Conservation (phyloP, 2,888 invertebrate species). For the Cantharis rustica region DNA sequence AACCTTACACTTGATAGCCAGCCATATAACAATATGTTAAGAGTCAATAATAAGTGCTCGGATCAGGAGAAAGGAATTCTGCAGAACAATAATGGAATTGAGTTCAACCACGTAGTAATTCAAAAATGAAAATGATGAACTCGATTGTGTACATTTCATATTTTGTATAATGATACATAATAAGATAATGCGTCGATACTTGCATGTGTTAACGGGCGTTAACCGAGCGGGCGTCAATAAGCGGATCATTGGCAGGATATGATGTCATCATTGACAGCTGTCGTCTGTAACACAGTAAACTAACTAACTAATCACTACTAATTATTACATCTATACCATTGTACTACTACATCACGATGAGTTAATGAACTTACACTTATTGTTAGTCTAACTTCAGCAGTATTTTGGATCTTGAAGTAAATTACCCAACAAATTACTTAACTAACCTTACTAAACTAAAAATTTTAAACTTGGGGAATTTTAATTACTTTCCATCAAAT, state of each 20-base stretch:
- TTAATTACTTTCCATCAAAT: not conserved
- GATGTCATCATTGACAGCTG: constrained; percentile 53
- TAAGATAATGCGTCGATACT: constrained; percentile 43
- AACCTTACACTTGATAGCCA: too few species aligned
- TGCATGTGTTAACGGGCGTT: constrained; percentile 36
- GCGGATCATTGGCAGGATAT: constrained; percentile 52
- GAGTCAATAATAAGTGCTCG: not conserved
- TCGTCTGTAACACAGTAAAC: constrained; percentile 38
- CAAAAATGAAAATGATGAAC: not conserved
- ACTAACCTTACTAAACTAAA: not conserved
- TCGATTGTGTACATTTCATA: constrained; percentile 12
- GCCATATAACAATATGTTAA: too few species aligned
- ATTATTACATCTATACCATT: constrained; percentile 27
- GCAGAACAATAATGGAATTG: constrained; percentile 2
- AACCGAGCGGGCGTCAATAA: constrained; percentile 47
- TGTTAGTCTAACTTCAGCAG: not conserved
- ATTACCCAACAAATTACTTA: not conserved
- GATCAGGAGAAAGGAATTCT: not conserved
- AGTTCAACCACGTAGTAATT: not conserved
- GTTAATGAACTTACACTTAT: constrained; percentile 25
- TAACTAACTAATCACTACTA: constrained; percentile 33
- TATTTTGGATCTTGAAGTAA: not conserved
- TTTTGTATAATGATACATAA: constrained; percentile 35
- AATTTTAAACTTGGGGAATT: not conserved
- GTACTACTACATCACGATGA: constrained; percentile 6